Evolutionary conservation across 2,888 invertebrate genomes (phyloP).

Genomic region (Corbicula japonica): DNA sequence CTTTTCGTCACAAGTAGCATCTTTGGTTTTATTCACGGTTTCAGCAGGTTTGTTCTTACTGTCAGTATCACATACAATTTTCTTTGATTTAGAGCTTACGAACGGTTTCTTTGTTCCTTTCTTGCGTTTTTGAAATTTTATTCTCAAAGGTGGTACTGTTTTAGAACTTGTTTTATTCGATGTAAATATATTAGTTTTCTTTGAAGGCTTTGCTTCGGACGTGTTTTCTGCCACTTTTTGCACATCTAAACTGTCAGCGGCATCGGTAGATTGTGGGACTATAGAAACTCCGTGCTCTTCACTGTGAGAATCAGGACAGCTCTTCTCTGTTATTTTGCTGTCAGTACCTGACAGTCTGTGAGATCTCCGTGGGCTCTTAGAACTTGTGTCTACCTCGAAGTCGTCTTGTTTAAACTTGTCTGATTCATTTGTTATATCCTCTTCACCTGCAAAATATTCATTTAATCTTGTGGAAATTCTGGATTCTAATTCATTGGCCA

Average conservation of each 20-base stretch:
- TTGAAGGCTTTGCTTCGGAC: not conserved
- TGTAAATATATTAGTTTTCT: not conserved
- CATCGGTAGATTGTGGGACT: not conserved
- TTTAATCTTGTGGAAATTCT: too few relatives aligned
- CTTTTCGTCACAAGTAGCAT: not conserved
- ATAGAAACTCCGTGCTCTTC: not conserved
- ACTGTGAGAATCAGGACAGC: not conserved
- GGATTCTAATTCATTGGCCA: too few relatives aligned
- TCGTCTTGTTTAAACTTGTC: too few relatives aligned
- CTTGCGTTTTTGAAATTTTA: slow-evolving; percentile 23
- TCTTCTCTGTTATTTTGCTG: not conserved
- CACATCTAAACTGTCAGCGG: not conserved
- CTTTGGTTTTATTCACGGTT: not conserved
- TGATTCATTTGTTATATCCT: too few relatives aligned
- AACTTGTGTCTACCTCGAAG: too few relatives aligned
- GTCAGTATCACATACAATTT: not conserved
- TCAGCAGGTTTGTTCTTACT: not conserved
- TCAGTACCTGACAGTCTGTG: not conserved
- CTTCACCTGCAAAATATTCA: too few relatives aligned
- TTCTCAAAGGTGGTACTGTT: slow-evolving; percentile 41
- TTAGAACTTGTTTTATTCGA: not conserved
- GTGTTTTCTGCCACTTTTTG: not conserved
- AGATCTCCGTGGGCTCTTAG: too few relatives aligned
- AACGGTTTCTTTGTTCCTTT: not conserved
- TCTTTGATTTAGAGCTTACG: not conserved